Evolutionary conservation across 2,797 vertebrate species (phyloP).

Genomic region (Thalassophryne amazonica): DNA sequence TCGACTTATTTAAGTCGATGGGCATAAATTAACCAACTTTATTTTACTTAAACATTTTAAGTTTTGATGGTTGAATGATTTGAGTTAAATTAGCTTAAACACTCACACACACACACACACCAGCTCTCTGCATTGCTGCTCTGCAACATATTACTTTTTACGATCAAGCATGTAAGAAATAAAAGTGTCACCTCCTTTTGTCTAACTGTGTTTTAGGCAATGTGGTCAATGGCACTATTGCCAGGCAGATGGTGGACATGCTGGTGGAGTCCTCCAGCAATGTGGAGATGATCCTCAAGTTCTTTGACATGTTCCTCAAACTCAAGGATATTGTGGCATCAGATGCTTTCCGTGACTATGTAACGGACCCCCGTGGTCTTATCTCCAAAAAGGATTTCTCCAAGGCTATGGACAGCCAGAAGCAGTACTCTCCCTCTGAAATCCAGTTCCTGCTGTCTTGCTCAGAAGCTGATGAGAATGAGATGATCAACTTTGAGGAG

Average conservation of each 20-base stretch:
- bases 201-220: slow-evolving; percentile 78
- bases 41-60: too few relatives aligned
- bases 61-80: too few relatives aligned
- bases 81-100: too few relatives aligned
- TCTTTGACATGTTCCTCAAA: slow-evolving; percentile 99
- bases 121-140: too few relatives aligned
- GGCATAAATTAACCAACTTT: too few relatives aligned
- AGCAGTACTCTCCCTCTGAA: slow-evolving; percentile 88
- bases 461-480: slow-evolving; percentile 95
- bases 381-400: slow-evolving; percentile 99
- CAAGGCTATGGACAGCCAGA: slow-evolving; percentile 98
- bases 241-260: slow-evolving; percentile 98
- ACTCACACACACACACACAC: too few relatives aligned
- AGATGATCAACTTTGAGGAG: slow-evolving; percentile 96
- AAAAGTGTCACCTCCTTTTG: neutral
- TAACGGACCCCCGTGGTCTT: slow-evolving; percentile 90
- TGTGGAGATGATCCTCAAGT: slow-evolving; percentile 98
- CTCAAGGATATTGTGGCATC: slow-evolving; percentile 95
- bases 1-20: too few relatives aligned
- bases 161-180: too few relatives aligned
- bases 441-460: slow-evolving; percentile 97
- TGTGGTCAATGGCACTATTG: slow-evolving; percentile 94
- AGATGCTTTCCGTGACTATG: slow-evolving; percentile 92
- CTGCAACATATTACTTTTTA: too few relatives aligned
- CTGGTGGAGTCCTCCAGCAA: slow-evolving; percentile 97